Percentiles rank a stretch among this genome's conserved stretches.
These are phyloP conservation scores for Oligia latruncula DNA, from an alignment of 2,888 invertebrate genomes.

Conservation along the genomic window DNA sequence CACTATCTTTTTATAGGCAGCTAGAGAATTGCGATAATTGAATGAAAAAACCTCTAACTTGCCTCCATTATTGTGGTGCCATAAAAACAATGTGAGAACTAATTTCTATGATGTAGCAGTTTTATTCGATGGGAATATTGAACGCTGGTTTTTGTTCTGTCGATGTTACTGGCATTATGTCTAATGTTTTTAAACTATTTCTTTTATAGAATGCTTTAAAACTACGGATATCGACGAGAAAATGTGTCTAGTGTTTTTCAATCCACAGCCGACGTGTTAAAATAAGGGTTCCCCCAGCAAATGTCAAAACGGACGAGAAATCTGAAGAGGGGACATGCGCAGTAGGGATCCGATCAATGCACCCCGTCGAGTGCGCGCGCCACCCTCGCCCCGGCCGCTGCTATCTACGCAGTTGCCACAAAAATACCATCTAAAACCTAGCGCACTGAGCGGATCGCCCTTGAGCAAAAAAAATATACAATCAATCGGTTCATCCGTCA, in stretches of 20 bases:
- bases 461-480: constrained; percentile 78
- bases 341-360: constrained; percentile 87
- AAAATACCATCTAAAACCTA: constrained; percentile 82
- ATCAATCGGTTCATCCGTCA: constrained; percentile 69
- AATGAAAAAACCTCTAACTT: constrained; percentile 35
- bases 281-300: constrained; percentile 68
- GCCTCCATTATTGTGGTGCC: constrained; percentile 28
- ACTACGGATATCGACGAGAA: not conserved
- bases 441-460: constrained; percentile 76
- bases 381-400: constrained; percentile 78
- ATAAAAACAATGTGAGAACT: constrained; percentile 59
- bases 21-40: constrained; percentile 52
- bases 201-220: not conserved
- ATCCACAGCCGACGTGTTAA: constrained; percentile 47
- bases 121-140: constrained; percentile 47
- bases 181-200: not conserved
- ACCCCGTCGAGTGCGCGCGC: constrained; percentile 86
- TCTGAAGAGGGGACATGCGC: constrained; percentile 84
- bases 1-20: constrained; percentile 62
- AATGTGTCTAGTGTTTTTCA: constrained; percentile 38
- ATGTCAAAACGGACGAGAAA: constrained; percentile 84
- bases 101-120: constrained; percentile 53
- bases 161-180: constrained; percentile 8
- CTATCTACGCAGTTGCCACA: constrained; percentile 87
- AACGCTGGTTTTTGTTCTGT: constrained; percentile 34